A percentile compares a stretch with the other conserved stretches of the same genome.
Evolutionary conservation across 2,797 vertebrate species (phyloP).

Genomic region (Crenichthys baileyi): DNA sequence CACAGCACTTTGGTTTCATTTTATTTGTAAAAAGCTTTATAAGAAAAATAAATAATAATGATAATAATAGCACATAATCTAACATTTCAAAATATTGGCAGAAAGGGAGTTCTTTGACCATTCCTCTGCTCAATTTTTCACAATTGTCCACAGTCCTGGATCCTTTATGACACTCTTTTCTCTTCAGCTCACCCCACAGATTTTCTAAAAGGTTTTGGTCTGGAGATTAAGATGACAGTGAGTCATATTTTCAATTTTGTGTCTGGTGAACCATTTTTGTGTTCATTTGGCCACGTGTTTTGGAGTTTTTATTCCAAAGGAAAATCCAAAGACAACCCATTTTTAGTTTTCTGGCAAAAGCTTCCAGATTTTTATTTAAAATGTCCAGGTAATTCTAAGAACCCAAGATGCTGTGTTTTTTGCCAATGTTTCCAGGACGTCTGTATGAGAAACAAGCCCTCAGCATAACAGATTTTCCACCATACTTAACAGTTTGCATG

Average conservation of each 20-base stretch:
- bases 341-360: background rate
- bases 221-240: background rate
- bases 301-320: background rate
- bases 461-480: background rate
- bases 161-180: too few species aligned
- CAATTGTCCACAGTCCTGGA: too few species aligned
- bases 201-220: background rate
- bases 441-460: background rate
- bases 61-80: too few species aligned
- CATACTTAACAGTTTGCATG: background rate
- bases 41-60: too few species aligned
- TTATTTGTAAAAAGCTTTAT: too few species aligned
- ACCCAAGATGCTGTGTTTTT: background rate
- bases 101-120: too few species aligned
- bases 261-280: background rate
- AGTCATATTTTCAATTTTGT: background rate
- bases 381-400: background rate
- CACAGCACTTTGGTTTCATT: too few species aligned
- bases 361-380: background rate
- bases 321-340: background rate
- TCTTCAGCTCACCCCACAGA: too few species aligned
- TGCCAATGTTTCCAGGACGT: background rate
- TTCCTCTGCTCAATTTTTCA: too few species aligned
- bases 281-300: background rate
- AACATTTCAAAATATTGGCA: too few species aligned